Percentiles rank a stretch among this genome's conserved stretches.
Evolutionary conservation across 1,140 invertebrate genomes (phyloP).

Genomic region (Thaumatotibia leucotreta): DNA sequence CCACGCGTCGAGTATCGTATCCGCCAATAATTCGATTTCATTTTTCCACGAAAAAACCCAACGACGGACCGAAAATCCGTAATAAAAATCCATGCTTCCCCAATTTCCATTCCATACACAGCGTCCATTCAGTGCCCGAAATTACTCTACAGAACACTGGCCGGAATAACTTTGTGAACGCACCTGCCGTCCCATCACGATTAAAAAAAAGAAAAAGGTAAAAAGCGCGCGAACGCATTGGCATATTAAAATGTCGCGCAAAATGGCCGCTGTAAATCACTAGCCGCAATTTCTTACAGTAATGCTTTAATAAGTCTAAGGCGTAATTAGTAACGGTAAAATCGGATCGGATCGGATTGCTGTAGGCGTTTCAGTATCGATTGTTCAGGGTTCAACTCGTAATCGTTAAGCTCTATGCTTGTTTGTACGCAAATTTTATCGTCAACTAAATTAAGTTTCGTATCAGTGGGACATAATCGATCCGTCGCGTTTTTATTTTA

Average conservation of each 20-base stretch:
- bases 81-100: conserved; percentile 41
- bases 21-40: conserved; percentile 8
- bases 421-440: conserved; percentile 24
- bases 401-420: conserved; percentile 27
- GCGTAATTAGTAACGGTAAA: conserved; percentile 68
- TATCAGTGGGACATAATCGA: conserved; percentile 44
- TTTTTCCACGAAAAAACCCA: conserved; percentile 9
- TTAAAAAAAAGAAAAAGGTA: conserved; percentile 41
- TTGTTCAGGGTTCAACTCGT: conserved; percentile 48
- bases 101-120: conserved; percentile 43
- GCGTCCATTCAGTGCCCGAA: conserved; percentile 51
- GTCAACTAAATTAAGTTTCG: conserved; percentile 39
- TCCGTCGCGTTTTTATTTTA: conserved; percentile 44
- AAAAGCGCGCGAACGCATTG: conserved; percentile 53
- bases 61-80: conserved; percentile 9
- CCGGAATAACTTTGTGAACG: conserved; percentile 54
- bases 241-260: conserved; percentile 60
- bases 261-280: conserved; percentile 69
- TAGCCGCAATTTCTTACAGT: conserved; percentile 60
- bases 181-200: conserved; percentile 56
- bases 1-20: conserved; percentile 5
- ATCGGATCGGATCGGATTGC: conserved; percentile 43
- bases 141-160: conserved; percentile 47
- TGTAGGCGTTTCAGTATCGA: conserved; percentile 45
- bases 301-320: conserved; percentile 70